Base-by-base conservation (phyloP, 2,797 vertebrate species). In the Eospalax fontanierii region DNA sequence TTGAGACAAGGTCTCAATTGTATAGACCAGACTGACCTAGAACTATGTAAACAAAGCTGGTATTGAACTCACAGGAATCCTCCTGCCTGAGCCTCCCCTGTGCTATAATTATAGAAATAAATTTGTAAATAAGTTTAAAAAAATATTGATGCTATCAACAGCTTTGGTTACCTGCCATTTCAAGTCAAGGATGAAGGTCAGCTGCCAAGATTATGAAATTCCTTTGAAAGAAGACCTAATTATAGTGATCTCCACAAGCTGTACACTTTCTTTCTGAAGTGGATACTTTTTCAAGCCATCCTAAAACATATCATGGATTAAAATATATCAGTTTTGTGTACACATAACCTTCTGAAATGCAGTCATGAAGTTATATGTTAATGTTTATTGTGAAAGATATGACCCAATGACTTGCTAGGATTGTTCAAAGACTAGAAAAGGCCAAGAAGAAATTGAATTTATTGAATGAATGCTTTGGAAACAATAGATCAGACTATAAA, bases 401-500 rank as follows among this genome's bases (percentile, higher is more conserved):
- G 59, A 63, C 28, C 26, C 5, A 24, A 8, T 65, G 87, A 87
- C 43, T 80, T 86, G 22, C 1, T 57, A 43, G 68, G 14, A 73
- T 30, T 80, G 15, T 78, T 87, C 50, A 86, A 89, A 95, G 28
- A 70, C 40, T 80, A 65, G 66, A 91, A 18, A 90, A 91, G 46
- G 43, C 57, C 30, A 93, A 73, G 15, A 26, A 85, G 35, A 28
- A 91, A 87, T 6, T 59, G 33, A 61, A 74, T 85, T 84, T 65
- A 4, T 61, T 82, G 89, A 85, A 65, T 74, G 57, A 85, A 19
- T 59, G 11, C 46, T 94, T 84, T 28, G 24, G n/a, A 87, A 95
- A 87, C 71, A 89, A 5, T 16, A 81, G 85, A 80, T 90, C 78
- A 83, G 38, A 87, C 26, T 86, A 65, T 11, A 92, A 76, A 71